Conservation (phyloP, 2,113 vertebrate species). For the Eupsittula cactorum region DNA sequence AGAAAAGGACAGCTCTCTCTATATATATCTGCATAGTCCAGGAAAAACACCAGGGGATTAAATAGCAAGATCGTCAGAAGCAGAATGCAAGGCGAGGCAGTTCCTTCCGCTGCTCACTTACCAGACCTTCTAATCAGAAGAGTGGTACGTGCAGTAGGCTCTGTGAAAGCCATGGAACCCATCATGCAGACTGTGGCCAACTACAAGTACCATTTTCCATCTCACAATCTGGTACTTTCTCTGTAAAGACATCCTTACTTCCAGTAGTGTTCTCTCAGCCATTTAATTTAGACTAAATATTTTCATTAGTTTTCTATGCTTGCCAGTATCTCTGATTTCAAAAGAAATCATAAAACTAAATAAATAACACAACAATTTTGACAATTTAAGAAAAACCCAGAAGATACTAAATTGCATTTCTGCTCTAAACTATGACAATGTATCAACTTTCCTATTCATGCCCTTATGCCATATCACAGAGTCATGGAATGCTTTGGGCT, state of each 20-base stretch:
- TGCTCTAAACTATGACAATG: background rate
- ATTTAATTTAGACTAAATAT: background rate
- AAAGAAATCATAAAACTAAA: background rate
- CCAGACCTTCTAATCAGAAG: background rate
- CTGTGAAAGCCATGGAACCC: background rate
- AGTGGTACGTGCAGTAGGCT: background rate
- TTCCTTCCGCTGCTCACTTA: background rate
- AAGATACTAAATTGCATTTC: background rate
- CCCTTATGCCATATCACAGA: background rate
- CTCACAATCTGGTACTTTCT: background rate
- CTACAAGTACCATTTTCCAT: background rate
- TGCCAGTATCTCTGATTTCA: background rate
- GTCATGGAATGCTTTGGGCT: background rate
- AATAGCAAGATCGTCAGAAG: background rate
- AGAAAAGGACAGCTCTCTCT: background rate
- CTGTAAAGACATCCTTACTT: background rate
- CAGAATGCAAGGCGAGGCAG: background rate
- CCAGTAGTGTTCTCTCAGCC: background rate
- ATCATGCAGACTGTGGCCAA: background rate
- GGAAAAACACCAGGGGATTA: background rate
- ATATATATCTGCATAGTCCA: background rate
- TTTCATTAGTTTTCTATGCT: background rate
- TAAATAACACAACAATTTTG: background rate
- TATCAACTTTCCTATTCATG: background rate
- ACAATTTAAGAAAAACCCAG: background rate